phyloP scores from a whole-genome alignment of 2,888 invertebrate genomes.

The Eristalinus aeneus region DNA sequence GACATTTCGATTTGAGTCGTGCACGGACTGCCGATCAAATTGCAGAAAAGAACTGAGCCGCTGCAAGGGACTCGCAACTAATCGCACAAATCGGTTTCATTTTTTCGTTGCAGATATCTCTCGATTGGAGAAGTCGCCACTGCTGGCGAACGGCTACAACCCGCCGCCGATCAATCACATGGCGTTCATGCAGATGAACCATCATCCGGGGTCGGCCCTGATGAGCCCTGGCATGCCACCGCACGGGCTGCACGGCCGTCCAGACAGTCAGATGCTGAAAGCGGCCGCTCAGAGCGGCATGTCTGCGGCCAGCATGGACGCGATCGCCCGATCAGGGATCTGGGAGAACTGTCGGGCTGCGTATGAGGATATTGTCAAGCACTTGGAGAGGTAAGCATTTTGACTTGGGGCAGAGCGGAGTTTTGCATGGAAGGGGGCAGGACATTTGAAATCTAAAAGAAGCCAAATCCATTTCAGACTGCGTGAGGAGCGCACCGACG shows the following conservation, averaged over 20 bases:
- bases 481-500: constrained; percentile 93
- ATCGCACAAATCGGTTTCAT: constrained; percentile 39
- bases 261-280: constrained; percentile 89
- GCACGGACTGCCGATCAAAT: constrained; percentile 48
- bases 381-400: constrained; percentile 92
- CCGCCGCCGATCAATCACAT: constrained; percentile 96
- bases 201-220: constrained; percentile 88
- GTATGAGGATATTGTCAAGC: constrained; percentile 97
- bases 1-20: constrained; percentile 67
- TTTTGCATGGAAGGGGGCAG: constrained; percentile 26
- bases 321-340: constrained; percentile 93
- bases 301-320: constrained; percentile 89
- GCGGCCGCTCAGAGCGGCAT: constrained; percentile 89
- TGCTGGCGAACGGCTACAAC: constrained; percentile 96
- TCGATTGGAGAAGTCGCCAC: constrained; percentile 94
- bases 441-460: constrained; percentile 65
- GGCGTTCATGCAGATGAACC: constrained; percentile 96
- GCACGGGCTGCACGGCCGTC: constrained; percentile 88
- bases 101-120: constrained; percentile 87
- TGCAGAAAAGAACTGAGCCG: constrained; percentile 33
- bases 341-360: constrained; percentile 98
- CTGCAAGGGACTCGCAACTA: constrained; percentile 51
- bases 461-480: constrained; percentile 83
- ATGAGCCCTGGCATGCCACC: constrained; percentile 94
- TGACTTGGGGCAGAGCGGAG: background rate